Evolutionary conservation across 2,888 invertebrate genomes (phyloP).

Genomic region (Helleia helle): DNA sequence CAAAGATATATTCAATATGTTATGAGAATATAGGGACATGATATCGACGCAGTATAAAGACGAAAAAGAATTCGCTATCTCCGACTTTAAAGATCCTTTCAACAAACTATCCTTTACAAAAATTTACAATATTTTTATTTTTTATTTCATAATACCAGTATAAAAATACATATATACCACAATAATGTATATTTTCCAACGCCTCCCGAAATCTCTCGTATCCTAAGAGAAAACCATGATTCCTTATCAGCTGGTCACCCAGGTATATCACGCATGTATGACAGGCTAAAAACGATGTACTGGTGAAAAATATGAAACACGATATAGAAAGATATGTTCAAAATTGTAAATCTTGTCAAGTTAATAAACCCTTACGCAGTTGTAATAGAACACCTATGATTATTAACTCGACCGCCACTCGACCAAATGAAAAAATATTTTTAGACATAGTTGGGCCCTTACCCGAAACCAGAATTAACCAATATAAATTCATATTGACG

Average conservation of each 20-base stretch:
- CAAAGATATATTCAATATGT: not conserved
- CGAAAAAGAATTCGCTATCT: not conserved
- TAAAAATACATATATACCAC: constrained; percentile 1
- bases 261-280: not conserved
- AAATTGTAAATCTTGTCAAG: not conserved
- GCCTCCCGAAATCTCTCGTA: not conserved
- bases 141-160: not conserved
- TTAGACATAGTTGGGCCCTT: constrained; percentile 1
- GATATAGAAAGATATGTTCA: not conserved
- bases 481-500: constrained; percentile 5
- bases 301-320: no score
- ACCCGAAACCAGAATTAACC: not conserved
- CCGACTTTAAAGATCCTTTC: not conserved
- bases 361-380: not conserved
- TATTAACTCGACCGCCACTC: not conserved
- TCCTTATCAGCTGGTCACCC: not conserved
- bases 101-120: not conserved
- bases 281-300: not conserved
- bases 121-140: not conserved
- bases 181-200: not conserved
- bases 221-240: not conserved
- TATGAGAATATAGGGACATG: not conserved
- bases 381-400: constrained; percentile 7
- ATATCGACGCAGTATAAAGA: not conserved
- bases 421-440: constrained; percentile 5